Evolutionary conservation across 2,797 vertebrate species (phyloP).

Genomic region (Strix occidentalis): DNA sequence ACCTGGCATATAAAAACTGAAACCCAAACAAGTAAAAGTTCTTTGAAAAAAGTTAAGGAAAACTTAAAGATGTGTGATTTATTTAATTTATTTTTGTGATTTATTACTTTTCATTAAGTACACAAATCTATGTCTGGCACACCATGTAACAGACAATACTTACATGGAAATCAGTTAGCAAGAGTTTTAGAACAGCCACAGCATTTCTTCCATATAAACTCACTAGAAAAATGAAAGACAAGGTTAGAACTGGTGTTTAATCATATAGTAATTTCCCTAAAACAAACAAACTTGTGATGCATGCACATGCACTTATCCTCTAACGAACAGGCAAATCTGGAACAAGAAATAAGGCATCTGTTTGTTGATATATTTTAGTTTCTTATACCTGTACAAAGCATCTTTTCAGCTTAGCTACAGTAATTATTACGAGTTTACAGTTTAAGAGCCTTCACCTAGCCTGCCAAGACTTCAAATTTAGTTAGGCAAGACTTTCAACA

Average conservation of each 20-base stretch:
- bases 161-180: conserved; percentile 22
- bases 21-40: background rate
- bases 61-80: background rate
- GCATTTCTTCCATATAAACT: conserved; percentile 3
- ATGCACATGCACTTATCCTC: background rate
- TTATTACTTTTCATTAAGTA: background rate
- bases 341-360: background rate
- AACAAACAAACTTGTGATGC: background rate
- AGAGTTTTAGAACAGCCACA: background rate
- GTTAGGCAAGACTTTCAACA: background rate
- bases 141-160: background rate
- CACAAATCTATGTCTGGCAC: background rate
- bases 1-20: background rate
- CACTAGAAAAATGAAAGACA: background rate
- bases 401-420: background rate
- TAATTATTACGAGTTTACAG: background rate
- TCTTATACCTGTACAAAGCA: background rate
- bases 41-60: background rate
- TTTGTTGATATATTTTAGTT: background rate
- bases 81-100: background rate
- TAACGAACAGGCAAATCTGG: background rate
- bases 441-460: background rate
- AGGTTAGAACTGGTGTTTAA: background rate
- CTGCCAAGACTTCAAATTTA: background rate
- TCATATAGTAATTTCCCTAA: background rate